Base-by-base conservation (phyloP, 2,888 invertebrate species). In the Eustalomyia histrio region DNA sequence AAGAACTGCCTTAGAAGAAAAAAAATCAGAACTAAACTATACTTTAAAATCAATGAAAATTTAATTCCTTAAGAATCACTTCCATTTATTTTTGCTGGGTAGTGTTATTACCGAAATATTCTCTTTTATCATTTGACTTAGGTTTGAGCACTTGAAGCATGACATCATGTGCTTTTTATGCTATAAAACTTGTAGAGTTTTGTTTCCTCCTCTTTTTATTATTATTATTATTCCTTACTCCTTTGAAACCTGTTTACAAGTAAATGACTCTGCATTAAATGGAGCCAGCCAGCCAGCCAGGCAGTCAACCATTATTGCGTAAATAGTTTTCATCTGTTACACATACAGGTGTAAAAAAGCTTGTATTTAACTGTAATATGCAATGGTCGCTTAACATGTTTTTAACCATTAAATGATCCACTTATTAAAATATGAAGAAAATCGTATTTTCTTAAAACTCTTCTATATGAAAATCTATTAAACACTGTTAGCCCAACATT, bases 241-340 rank as follows among this genome's bases (percentile, higher is more conserved):
- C 29, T n/a, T 2, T 29, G 16, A 60, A 24, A 52, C 57, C 52
- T 67, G 63, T 73, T 55, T 55, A 16, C 50, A 50, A 24, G 17
- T 35, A 55, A 52, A 64, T 50, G 52, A 50, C 29, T 47, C 50
- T 50, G 29, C 33, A 65, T 60, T 14, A 55, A 72, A 17, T 64
- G 64, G 18, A 64, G 57, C n/a, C 68, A 63, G 50, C 21, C 35
- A 60, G 17, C 12, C 58, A 65, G 50, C 12, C 35, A 58, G 17
- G n/a, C 57, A 65, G n/a, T 65, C 57, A 60, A 6, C 29, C 50
- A 65, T 78, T 65, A 65, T 71, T 71, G 39, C 50, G 58, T 65
- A 64, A 35, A 43, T 57, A n/a, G 47, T 24, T 73, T 58, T 18
- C 39, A 63, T 72, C 43, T 55, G 39, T 69, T 55, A 35, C 17